Base-by-base conservation (phyloP, 1,140 invertebrate species). In the Parapsyche elsis region DNA sequence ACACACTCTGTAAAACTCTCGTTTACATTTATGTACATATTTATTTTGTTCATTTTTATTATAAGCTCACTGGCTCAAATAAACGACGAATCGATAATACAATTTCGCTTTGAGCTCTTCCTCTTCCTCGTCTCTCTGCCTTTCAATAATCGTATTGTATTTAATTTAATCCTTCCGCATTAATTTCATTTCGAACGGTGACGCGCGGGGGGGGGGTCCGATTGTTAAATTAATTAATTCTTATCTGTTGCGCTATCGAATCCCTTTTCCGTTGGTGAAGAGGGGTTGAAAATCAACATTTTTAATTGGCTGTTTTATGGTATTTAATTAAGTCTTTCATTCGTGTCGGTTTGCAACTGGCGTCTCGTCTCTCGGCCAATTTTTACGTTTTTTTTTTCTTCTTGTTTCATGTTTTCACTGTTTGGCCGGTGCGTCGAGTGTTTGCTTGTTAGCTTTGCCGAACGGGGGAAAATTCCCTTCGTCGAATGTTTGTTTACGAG, bases 161-260 rank as follows among this genome's bases (percentile, higher is more conserved):
- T 23, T 44, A 75, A 75, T 57, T 57, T 73, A 75, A 75, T 77
- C 75, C 57, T 64, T 67, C 38, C 5, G 23, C 30, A 64, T 77
- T 77, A 64, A 77, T 77, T 59, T 21, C 30, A 57, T 5, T 77
- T 77, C 49, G 49, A 16, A 53, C 49, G 12, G 45, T 7, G 45
- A 53, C 49, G 16, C 10, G 2, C 10, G 12, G 16, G 49, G 49
- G 2, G 12, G 49, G 49, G 49, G 26, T 49, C 19, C 21, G 53
- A 64, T 59, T 61, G 75, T 77, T 59, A 64, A 77, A 77, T 77
- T 77, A 64, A 77, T 64, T 64, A 77, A 77, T 77, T 77, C 75
- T 77, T 77, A 77, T 77, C 75, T 64, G 12, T 77, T 64, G 59
- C 21, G 71, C 71, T 38, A 76, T 76, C 26, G 9, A 59, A n/a